Percentiles rank a stretch among this genome's conserved stretches.
phyloP scores from a whole-genome alignment of 2,113 vertebrate genomes.

The Neolamprologus modestus region DNA sequence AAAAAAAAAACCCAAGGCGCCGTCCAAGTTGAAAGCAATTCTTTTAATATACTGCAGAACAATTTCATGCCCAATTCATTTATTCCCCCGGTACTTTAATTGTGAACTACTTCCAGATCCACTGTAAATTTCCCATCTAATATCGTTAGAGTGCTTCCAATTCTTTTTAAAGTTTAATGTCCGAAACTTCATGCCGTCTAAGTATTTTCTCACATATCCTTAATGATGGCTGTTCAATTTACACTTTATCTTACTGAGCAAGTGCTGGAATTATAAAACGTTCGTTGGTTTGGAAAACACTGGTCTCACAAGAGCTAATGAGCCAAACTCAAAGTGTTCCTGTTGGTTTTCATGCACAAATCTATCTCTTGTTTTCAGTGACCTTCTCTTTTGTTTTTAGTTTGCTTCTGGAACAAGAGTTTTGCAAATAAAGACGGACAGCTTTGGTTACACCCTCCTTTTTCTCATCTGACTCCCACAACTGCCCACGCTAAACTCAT shows the following conservation, averaged over 20 bases:
- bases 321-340: background rate
- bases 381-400: background rate
- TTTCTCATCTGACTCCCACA: background rate
- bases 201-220: slow-evolving; percentile 9
- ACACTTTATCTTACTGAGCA: background rate
- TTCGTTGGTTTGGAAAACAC: slow-evolving; percentile 1
- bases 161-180: slow-evolving; percentile 7
- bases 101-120: slow-evolving; percentile 39
- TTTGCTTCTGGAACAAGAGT: background rate
- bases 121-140: slow-evolving; percentile 32
- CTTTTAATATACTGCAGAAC: slow-evolving; percentile 43
- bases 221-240: slow-evolving; percentile 5
- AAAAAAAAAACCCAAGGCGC: background rate
- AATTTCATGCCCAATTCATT: slow-evolving; percentile 51
- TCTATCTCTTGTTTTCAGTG: background rate
- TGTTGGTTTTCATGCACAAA: background rate
- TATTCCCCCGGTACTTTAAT: slow-evolving; percentile 43
- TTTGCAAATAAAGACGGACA: background rate
- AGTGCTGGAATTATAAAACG: background rate
- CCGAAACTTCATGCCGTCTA: background rate
- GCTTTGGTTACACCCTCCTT: background rate
- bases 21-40: slow-evolving; percentile 41
- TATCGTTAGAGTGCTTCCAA: background rate
- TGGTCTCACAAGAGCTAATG: background rate
- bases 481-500: background rate